A percentile compares a stretch with the other conserved stretches of the same genome.
phyloP scores from a whole-genome alignment of 1,140 invertebrate species.

The Popillia japonica region DNA sequence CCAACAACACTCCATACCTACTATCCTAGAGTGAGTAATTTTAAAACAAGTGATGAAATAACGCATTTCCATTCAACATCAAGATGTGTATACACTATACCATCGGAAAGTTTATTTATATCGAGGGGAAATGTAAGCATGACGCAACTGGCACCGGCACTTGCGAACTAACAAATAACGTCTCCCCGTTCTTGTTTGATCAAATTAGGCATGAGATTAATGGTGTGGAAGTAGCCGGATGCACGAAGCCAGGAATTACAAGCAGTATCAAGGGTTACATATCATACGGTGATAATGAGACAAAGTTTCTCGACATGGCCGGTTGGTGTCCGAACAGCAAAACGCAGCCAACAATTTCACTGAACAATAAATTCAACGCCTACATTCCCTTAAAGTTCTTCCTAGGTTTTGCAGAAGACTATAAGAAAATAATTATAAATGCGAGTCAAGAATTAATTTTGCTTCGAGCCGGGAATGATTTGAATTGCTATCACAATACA shows the following conservation, averaged over 20 bases:
- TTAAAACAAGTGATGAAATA: not conserved
- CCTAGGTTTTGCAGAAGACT: constrained; percentile 43
- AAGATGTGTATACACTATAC: not conserved
- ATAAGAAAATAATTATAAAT: constrained; percentile 41
- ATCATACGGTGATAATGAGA: constrained; percentile 49
- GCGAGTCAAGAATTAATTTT: constrained; percentile 43
- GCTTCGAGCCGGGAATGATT: constrained; percentile 21
- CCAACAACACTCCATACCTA: constrained; percentile 20
- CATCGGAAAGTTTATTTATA: not conserved
- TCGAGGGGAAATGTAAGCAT: not conserved
- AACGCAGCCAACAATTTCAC: constrained; percentile 26
- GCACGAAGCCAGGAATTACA: constrained; percentile 54
- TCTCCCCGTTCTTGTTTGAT: not conserved
- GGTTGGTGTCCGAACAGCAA: constrained; percentile 47
- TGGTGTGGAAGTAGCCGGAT: not conserved
- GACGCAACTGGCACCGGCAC: not conserved
- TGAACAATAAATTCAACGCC: constrained; percentile 32
- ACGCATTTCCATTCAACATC: not conserved
- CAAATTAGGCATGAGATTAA: constrained; percentile 52
- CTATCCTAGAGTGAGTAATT: not conserved
- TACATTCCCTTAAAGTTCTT: constrained; percentile 17
- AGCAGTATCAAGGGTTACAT: no score
- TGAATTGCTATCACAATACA: not conserved
- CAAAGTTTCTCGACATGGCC: constrained; percentile 48
- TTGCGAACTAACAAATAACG: not conserved